A percentile compares a stretch with the other conserved stretches of the same genome.
phyloP scores from a whole-genome alignment of 2,888 invertebrate species.

The Steinernema hermaphroditum region DNA sequence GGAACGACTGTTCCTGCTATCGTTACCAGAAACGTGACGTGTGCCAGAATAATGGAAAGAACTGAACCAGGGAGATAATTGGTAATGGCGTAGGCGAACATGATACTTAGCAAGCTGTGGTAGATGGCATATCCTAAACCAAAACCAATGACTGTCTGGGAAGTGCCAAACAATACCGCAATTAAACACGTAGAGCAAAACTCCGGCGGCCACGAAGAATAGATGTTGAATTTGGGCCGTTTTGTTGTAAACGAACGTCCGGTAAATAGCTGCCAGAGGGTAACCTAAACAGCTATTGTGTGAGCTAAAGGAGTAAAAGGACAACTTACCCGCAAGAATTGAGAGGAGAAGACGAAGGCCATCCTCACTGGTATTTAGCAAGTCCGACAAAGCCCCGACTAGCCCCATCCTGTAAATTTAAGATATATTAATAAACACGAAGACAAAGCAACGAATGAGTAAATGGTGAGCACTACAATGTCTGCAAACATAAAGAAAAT shows the following conservation, averaged over 20 bases:
- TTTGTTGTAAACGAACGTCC: conserved; percentile 58
- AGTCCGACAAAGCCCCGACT: conserved; percentile 51
- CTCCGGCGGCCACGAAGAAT: conserved; percentile 57
- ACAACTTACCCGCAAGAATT: conserved; percentile 54
- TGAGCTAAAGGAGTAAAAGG: not conserved
- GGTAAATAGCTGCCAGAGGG: conserved; percentile 61
- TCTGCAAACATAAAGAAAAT: too few relatives aligned
- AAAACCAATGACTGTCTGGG: not conserved
- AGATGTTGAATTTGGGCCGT: conserved; percentile 51
- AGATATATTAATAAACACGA: not conserved
- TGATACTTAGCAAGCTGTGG: conserved; percentile 78
- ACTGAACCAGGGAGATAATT: conserved; percentile 74
- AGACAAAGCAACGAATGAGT: too few relatives aligned
- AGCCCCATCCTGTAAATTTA: conserved; percentile 39
- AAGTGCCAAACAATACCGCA: conserved; percentile 48
- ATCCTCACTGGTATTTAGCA: conserved; percentile 58
- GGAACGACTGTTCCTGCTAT: too few relatives aligned
- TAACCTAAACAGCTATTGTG: conserved; percentile 59
- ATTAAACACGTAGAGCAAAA: conserved; percentile 61
- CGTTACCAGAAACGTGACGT: conserved; percentile 80
- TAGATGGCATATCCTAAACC: conserved; percentile 73
- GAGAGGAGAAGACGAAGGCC: conserved; percentile 60
- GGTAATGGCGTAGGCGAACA: conserved; percentile 76
- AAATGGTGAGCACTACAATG: too few relatives aligned
- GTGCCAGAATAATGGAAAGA: conserved; percentile 75